A percentile compares a stretch with the other conserved stretches of the same genome.
Conservation (phyloP, 2,797 vertebrate species). For the Glossophaga mutica region DNA sequence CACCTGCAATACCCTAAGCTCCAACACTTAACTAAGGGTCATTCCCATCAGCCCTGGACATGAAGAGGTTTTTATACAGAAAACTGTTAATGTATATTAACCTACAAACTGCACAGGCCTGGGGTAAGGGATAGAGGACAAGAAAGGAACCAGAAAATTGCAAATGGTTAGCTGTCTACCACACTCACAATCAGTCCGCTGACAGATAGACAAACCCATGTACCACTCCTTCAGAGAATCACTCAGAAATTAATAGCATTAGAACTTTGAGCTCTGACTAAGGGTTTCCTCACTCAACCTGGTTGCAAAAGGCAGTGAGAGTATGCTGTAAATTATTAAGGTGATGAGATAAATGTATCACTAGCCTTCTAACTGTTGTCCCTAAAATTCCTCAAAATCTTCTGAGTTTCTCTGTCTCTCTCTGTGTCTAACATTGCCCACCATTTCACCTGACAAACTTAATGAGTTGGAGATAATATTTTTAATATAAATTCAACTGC, state of each 20-base stretch:
- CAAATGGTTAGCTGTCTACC: neutral
- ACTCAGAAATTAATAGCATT: neutral
- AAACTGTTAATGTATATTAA: neutral
- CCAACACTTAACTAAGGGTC: neutral
- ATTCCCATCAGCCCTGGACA: neutral
- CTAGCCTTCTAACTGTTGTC: neutral
- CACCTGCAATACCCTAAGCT: neutral
- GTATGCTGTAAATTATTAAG: neutral
- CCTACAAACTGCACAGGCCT: neutral
- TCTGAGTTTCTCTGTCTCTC: neutral
- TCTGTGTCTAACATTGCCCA: neutral
- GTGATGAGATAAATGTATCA: neutral
- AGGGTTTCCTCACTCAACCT: neutral
- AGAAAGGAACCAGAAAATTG: neutral
- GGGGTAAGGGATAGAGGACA: neutral
- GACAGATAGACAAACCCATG: neutral
- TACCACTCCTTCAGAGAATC: neutral
- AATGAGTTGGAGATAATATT: neutral
- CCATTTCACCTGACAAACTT: neutral
- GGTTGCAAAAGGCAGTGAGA: neutral
- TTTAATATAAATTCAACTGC: neutral
- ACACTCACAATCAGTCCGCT: neutral
- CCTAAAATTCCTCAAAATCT: neutral
- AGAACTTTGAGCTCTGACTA: constrained; percentile 20
- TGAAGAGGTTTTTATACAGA: neutral